Conservation (phyloP, 2,797 vertebrate genomes). For the Sebastolobus altivelis region DNA sequence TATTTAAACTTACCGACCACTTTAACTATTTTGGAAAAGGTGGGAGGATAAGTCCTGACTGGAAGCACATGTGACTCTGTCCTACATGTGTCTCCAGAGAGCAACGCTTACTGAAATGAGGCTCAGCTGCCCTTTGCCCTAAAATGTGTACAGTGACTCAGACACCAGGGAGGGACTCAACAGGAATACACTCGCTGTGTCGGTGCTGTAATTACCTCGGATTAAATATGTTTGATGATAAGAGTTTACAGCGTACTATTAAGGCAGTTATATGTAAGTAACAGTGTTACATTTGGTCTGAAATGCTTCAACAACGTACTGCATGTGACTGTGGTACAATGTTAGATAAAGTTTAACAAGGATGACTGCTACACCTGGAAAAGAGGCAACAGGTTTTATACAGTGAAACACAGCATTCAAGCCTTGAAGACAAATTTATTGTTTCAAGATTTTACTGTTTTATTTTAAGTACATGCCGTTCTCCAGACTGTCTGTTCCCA, state of each 20-base stretch:
- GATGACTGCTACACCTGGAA: not conserved
- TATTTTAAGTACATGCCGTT: not conserved
- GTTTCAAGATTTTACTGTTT: too few relatives aligned
- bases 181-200: constrained; percentile 19
- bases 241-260: not conserved
- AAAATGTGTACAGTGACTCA: constrained; percentile 40
- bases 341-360: not conserved
- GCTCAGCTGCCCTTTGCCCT: constrained; percentile 53
- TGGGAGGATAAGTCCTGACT: constrained; percentile 19
- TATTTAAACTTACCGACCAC: constrained; percentile 44
- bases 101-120: constrained; percentile 32
- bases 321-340: not conserved
- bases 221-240: constrained; percentile 15
- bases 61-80: constrained; percentile 22
- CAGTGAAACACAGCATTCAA: not conserved
- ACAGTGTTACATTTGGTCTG: not conserved
- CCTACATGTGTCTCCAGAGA: constrained; percentile 25
- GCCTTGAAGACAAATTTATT: too few relatives aligned
- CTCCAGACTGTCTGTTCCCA: constrained; percentile 10
- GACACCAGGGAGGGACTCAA: constrained; percentile 5
- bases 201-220: constrained; percentile 2
- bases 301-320: not conserved
- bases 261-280: not conserved
- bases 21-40: constrained; percentile 52
- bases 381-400: not conserved